A percentile compares a stretch with the other conserved stretches of the same genome.
Conservation (phyloP, 2,797 vertebrate species). For the Austrolebias charrua region DNA sequence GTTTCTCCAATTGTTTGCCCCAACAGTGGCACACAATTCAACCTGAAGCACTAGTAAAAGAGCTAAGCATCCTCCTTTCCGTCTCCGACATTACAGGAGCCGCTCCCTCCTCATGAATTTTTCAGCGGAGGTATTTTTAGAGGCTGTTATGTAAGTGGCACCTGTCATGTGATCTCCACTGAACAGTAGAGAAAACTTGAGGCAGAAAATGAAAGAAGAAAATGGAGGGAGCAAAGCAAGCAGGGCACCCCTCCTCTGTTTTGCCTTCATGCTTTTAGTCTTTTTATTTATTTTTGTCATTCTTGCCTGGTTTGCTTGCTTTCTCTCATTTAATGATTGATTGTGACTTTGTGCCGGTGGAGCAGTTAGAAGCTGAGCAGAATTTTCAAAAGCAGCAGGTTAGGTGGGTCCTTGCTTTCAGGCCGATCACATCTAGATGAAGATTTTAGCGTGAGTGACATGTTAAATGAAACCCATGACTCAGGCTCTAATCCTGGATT, state of each 20-base stretch:
- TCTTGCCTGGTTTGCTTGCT: slow-evolving; percentile 11
- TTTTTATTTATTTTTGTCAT: slow-evolving; percentile 3
- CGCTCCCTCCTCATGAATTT: slow-evolving; percentile 72
- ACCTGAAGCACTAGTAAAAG: not conserved
- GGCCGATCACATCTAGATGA: slow-evolving; percentile 20
- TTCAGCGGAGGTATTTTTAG: slow-evolving; percentile 81
- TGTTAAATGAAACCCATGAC: slow-evolving; percentile 57
- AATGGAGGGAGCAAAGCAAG: slow-evolving; percentile 19
- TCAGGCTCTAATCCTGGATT: slow-evolving; percentile 64
- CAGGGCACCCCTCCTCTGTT: slow-evolving; percentile 21
- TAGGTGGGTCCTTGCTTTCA: slow-evolving; percentile 31
- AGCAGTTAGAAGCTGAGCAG: not conserved
- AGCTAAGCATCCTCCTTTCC: slow-evolving; percentile 29
- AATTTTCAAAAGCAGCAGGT: slow-evolving; percentile 21
- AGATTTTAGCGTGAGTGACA: slow-evolving; percentile 46
- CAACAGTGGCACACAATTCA: slow-evolving; percentile 17
- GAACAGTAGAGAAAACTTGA: slow-evolving; percentile 53
- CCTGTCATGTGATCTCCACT: slow-evolving; percentile 80
- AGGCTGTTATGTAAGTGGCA: slow-evolving; percentile 80
- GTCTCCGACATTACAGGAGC: slow-evolving; percentile 46
- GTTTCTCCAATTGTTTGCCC: slow-evolving; percentile 16
- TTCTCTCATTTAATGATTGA: not conserved
- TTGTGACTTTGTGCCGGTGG: not conserved
- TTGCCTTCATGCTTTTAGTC: not conserved
- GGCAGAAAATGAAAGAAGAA: slow-evolving; percentile 33